Percentiles rank a stretch among this genome's conserved stretches.
These are phyloP conservation scores for Phyllotreta cruciferae DNA, from an alignment of 2,888 invertebrate species.

Conservation along the genomic window DNA sequence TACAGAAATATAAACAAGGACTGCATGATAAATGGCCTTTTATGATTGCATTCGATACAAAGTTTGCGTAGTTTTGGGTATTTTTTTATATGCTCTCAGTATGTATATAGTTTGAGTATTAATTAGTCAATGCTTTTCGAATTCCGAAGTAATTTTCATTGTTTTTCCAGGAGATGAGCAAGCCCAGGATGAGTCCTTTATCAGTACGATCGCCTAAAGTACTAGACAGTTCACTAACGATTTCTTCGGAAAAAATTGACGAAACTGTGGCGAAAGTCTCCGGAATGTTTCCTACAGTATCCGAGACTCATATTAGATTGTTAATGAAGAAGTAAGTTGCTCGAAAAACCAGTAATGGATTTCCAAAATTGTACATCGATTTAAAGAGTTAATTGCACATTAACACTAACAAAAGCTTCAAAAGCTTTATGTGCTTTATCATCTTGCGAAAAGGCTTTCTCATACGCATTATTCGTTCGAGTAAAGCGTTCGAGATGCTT, in stretches of 20 bases:
- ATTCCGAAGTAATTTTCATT: too few relatives aligned
- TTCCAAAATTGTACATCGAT: too few relatives aligned
- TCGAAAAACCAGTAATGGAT: not conserved
- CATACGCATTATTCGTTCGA: too few relatives aligned
- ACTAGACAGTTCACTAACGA: conserved; percentile 48
- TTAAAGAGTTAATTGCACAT: not conserved
- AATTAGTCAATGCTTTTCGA: too few relatives aligned
- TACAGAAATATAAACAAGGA: conserved; percentile 57
- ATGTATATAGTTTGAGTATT: too few relatives aligned
- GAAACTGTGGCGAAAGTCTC: conserved; percentile 80
- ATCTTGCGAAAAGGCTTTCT: too few relatives aligned
- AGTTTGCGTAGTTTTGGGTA: too few relatives aligned
- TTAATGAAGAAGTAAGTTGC: conserved; percentile 84
- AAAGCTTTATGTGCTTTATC: not conserved
- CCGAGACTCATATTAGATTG: conserved; percentile 86
- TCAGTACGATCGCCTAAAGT: conserved; percentile 48
- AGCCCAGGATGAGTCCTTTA: conserved; percentile 51
- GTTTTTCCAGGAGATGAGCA: conserved; percentile 49
- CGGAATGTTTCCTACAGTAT: conserved; percentile 89
- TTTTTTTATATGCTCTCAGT: too few relatives aligned
- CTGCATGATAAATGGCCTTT: conserved; percentile 21
- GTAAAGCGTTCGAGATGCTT: too few relatives aligned
- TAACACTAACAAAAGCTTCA: not conserved
- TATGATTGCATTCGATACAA: not conserved
- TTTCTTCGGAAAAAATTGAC: conserved; percentile 67